Conservation (phyloP, 2,888 invertebrate genomes). For the Campoplex nolae region DNA sequence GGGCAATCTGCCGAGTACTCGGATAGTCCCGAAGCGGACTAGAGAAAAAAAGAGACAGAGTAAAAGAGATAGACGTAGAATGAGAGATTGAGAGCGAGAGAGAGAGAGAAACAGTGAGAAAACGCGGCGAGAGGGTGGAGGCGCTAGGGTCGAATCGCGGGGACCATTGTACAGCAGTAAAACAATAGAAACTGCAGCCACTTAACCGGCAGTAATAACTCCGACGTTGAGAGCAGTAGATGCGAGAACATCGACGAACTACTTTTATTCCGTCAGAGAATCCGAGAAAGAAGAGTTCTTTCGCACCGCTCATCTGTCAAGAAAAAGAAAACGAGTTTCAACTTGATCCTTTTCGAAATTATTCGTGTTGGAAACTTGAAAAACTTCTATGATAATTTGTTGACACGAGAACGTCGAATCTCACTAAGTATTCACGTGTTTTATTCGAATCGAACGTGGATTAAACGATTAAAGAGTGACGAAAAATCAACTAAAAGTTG, state of each 20-base stretch:
- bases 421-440: neutral
- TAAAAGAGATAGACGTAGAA: neutral
- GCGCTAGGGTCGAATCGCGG: conserved; percentile 79
- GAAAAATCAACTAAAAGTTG: neutral
- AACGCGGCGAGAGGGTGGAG: conserved; percentile 68
- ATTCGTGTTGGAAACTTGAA: neutral
- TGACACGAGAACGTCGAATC: neutral
- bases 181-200: conserved; percentile 83
- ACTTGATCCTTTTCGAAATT: neutral
- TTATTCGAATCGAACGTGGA: too few relatives aligned
- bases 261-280: conserved; percentile 49
- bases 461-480: neutral
- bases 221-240: conserved; percentile 74
- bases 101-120: conserved; percentile 39
- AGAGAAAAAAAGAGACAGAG: conserved; percentile 30
- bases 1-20: conserved; percentile 57
- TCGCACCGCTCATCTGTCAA: conserved; percentile 19
- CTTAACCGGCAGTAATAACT: conserved; percentile 81
- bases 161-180: conserved; percentile 80
- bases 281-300: conserved; percentile 52
- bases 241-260: conserved; percentile 64
- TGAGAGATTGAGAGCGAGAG: conserved; percentile 22
- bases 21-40: conserved; percentile 27
- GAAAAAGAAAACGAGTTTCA: neutral
- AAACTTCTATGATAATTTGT: neutral